Conservation (phyloP, 2,113 vertebrate species). For the Cinclus cinclus region DNA sequence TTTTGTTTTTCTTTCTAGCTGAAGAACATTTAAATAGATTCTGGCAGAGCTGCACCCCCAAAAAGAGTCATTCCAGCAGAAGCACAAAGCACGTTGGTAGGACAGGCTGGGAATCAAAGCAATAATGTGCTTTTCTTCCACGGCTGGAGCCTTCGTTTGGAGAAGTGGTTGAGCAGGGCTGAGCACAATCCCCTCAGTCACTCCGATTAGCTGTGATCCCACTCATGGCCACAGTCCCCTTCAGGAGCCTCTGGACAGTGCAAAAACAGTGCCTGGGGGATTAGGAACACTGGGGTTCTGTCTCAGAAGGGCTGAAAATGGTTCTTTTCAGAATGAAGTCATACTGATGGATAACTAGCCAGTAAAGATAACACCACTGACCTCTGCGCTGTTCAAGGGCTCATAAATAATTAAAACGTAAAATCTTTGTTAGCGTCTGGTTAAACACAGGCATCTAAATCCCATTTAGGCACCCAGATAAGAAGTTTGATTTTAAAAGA, state of each 20-base stretch:
- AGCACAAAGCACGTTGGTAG: background rate
- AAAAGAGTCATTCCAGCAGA: background rate
- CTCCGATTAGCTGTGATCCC: background rate
- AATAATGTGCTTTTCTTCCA: background rate
- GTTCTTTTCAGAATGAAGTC: background rate
- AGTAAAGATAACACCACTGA: background rate
- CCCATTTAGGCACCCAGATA: background rate
- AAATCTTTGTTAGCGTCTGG: background rate
- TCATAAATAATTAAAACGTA: background rate
- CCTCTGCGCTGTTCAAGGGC: background rate
- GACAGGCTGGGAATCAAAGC: background rate
- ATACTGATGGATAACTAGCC: background rate
- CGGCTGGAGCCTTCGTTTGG: accelerated
- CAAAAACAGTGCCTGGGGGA: background rate
- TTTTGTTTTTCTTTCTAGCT: background rate
- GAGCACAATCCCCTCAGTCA: background rate
- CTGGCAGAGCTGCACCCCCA: accelerated
- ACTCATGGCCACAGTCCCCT: background rate
- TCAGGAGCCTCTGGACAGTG: background rate
- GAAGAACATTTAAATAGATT: background rate
- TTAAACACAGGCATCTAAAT: background rate
- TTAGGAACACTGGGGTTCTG: background rate
- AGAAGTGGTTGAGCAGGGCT: background rate
- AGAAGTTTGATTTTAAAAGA: background rate
- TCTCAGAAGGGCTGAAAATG: background rate